Conservation (phyloP, 2,113 vertebrate species). For the Phodopus roborovskii region DNA sequence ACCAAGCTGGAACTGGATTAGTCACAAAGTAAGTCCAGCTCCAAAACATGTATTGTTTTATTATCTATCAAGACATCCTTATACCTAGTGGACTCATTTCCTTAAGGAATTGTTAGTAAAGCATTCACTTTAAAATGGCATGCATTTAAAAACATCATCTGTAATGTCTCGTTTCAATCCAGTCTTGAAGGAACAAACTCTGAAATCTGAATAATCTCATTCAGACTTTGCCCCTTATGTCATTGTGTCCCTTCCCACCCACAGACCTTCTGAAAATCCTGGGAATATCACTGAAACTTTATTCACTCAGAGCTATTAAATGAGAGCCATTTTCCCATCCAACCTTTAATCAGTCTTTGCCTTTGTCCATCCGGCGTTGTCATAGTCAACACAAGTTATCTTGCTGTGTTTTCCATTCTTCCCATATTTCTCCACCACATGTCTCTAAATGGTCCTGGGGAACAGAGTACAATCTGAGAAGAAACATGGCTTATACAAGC, state of each 20-base stretch:
- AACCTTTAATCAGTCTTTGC: background rate
- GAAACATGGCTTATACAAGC: background rate
- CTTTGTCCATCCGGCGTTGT: background rate
- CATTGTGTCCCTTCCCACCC: background rate
- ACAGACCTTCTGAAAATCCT: background rate
- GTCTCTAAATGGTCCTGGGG: background rate
- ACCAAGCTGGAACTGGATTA: background rate
- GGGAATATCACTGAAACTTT: background rate
- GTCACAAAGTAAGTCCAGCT: background rate
- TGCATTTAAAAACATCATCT: background rate
- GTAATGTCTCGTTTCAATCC: background rate
- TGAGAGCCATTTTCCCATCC: background rate
- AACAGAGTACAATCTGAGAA: background rate
- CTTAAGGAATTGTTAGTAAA: slow-evolving; percentile 20
- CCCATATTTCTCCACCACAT: background rate
- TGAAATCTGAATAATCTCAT: background rate
- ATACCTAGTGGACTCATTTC: background rate
- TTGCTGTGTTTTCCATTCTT: background rate
- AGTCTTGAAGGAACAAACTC: background rate
- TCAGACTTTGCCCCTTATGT: background rate
- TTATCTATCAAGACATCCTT: background rate
- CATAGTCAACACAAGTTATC: background rate
- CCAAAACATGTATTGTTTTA: background rate
- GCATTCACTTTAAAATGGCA: slow-evolving; percentile 16
- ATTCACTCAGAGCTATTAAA: background rate